Base-by-base conservation (phyloP, 2,888 invertebrate species). In the Deilephila elpenor region DNA sequence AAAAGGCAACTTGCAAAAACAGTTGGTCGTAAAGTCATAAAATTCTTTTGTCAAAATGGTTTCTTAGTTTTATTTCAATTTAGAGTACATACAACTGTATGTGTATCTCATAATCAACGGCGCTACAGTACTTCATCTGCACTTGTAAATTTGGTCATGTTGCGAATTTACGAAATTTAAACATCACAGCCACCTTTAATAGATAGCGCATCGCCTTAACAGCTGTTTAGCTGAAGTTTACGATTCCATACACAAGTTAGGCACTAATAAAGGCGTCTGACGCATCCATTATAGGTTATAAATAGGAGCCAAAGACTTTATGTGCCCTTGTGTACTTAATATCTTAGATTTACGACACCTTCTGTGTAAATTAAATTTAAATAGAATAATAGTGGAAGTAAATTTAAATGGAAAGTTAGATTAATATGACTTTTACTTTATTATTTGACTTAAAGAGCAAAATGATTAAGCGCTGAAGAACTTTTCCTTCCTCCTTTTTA, bases 191-290 rank as follows among this genome's bases (percentile, higher is more conserved):
- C 5, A n/a, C 19, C 5, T 56, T 56, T 17, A 29, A 11, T 60
- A 29, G 25, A 60, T 14, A 7, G 29, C 17, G 60, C 60, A 60
- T 60, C 60, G 17, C 17, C 56, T 56, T 60, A 60, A 60, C 25
- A 60, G 29, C 60, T 29, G 60, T 14, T 60, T 14, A 56, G n/a
- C 56, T 60, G 25, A 60, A 25, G 25, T 60, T 60, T 60, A 60
- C 60, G 60, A 29, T 29, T 25, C 25, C 60, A 60, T 60, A 60
- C 29, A 29, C 25, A 60, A 60, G 29, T 60, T 29, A 60, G 29
- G 29, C 17, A 60, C 60, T 29, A 60, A 60, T 60, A 60, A 60
- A 60, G 29, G 29, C 60, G 29, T 60, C 60, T 25, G 29, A 60
- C 29, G 29, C 25, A 17, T 25, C 60, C 14, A 60, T 25, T 25